Conservation (phyloP, 1,140 invertebrate genomes). For the Archivesica marissinica region DNA sequence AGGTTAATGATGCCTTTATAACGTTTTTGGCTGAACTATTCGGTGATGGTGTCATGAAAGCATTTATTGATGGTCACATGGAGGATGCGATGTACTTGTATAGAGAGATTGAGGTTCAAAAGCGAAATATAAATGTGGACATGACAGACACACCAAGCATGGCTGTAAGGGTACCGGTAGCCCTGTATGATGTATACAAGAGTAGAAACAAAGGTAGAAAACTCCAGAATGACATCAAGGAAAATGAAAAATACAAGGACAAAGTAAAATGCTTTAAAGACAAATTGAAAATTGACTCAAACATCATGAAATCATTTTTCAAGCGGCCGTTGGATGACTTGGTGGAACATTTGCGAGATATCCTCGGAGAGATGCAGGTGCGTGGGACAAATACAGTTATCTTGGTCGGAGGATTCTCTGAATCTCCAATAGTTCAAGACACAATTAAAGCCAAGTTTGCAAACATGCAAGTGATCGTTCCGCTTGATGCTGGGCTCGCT, state of each 20-base stretch:
- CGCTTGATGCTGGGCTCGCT: conserved; percentile 51
- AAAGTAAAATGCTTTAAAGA: conserved; percentile 8
- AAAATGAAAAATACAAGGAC: conserved; percentile 32
- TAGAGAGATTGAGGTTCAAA: conserved; percentile 55
- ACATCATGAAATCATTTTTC: conserved; percentile 47
- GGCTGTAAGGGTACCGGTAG: conserved; percentile 39
- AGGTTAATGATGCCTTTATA: conserved; percentile 52
- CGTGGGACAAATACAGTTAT: conserved; percentile 35
- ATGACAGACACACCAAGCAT: conserved; percentile 30
- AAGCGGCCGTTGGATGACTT: conserved; percentile 45
- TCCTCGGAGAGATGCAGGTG: conserved; percentile 35
- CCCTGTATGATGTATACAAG: conserved; percentile 44
- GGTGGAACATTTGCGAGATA: conserved; percentile 43
- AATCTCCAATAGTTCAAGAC: conserved; percentile 51
- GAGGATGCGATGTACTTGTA: conserved; percentile 49
- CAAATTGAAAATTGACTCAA: conserved; percentile 47
- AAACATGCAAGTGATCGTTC: conserved; percentile 51
- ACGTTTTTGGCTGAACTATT: conserved; percentile 44
- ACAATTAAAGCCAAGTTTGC: conserved; percentile 41
- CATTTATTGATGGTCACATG: conserved; percentile 30
- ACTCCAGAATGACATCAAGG: conserved; percentile 6
- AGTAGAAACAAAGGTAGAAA: background rate
- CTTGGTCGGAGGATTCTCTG: conserved; percentile 55
- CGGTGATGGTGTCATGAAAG: conserved; percentile 16
- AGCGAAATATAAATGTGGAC: conserved; percentile 35